A percentile compares a stretch with the other conserved stretches of the same genome.
Conservation (phyloP, 2,797 vertebrate species). For the Bucorvus abyssinicus region DNA sequence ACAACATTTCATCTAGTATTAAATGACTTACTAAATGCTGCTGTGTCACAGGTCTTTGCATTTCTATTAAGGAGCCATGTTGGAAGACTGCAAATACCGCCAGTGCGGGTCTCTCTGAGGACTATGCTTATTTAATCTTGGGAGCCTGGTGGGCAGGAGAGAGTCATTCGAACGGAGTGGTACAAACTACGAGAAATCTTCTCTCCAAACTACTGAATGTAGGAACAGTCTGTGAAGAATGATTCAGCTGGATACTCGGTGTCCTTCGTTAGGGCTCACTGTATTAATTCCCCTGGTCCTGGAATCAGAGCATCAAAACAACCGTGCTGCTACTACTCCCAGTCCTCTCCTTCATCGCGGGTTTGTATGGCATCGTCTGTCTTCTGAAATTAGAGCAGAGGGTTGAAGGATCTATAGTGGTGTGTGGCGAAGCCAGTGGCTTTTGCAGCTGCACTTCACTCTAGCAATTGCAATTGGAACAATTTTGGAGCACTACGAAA, state of each 20-base stretch:
- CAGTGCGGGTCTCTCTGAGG: neutral
- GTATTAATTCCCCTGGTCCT: neutral
- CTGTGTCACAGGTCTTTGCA: conserved; percentile 53
- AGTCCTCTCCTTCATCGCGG: neutral
- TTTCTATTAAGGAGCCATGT: conserved; percentile 68
- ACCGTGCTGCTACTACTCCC: neutral
- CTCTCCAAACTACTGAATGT: conserved; percentile 81
- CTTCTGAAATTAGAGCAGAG: neutral
- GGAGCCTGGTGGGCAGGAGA: neutral
- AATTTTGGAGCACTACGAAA: neutral
- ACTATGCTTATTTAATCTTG: neutral
- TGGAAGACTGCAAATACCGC: conserved; percentile 35
- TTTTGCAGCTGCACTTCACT: neutral
- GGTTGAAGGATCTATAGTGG: neutral
- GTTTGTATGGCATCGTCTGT: neutral
- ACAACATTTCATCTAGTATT: conserved; percentile 47
- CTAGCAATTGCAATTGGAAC: neutral
- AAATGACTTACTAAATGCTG: conserved; percentile 62
- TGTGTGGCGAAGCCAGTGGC: neutral
- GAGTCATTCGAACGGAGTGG: conserved; percentile 36
- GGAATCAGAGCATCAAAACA: conserved; percentile 32
- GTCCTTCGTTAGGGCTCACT: conserved; percentile 24
- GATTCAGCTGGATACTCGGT: conserved; percentile 63
- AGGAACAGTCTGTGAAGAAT: conserved; percentile 82
- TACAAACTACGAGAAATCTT: conserved; percentile 43